A percentile compares a stretch with the other conserved stretches of the same genome.
These are phyloP conservation scores for Dendrocincla tyrannina DNA, from an alignment of 2,797 vertebrate genomes.

Conservation along the genomic window DNA sequence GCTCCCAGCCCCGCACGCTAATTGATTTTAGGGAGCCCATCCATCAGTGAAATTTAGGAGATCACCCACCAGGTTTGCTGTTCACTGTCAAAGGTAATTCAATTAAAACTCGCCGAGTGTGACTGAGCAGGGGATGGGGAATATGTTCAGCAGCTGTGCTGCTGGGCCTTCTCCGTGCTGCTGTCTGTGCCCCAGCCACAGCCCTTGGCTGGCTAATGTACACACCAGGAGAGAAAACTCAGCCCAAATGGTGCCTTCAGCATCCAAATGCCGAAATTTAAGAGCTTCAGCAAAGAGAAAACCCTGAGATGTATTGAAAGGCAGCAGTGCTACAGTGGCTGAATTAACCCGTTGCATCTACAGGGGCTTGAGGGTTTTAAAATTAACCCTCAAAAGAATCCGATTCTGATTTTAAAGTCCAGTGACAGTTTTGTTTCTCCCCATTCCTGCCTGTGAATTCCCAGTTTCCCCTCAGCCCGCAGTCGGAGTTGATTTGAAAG, in stretches of 20 bases:
- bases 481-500: background rate
- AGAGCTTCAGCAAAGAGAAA: background rate
- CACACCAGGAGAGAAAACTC: background rate
- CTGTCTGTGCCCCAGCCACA: background rate
- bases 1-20: conserved; percentile 75
- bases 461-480: background rate
- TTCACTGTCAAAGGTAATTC: conserved; percentile 92
- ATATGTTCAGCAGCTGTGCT: conserved; percentile 86
- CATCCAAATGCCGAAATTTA: background rate
- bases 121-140: conserved; percentile 83
- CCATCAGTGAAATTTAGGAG: conserved; percentile 72
- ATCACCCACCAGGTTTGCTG: conserved; percentile 82
- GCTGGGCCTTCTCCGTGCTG: background rate
- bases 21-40: conserved; percentile 89
- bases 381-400: background rate
- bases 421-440: background rate
- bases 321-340: background rate
- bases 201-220: background rate
- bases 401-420: background rate
- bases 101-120: conserved; percentile 90
- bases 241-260: background rate
- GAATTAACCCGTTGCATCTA: background rate
- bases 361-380: accelerated
- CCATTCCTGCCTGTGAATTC: background rate
- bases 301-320: background rate